A percentile compares a stretch with the other conserved stretches of the same genome.
Conservation (phyloP, 1,140 invertebrate species). For the Frieseomelitta varia region DNA sequence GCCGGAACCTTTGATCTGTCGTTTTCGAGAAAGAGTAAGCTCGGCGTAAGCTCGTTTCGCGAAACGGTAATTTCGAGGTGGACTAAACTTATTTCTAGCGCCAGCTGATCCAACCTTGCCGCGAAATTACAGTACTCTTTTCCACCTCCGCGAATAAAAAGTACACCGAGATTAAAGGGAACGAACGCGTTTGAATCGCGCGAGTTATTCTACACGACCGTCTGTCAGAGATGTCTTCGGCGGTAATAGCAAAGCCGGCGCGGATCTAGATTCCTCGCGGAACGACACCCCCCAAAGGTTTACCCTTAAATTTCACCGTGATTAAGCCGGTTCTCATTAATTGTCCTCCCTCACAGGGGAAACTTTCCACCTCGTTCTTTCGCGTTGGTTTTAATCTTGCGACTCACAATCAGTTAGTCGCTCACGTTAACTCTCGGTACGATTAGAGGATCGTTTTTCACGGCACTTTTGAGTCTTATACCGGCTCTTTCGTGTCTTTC, state of each 20-base stretch:
- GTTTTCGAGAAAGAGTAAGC: background rate
- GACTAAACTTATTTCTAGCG: constrained; percentile 45
- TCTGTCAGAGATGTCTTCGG: constrained; percentile 3
- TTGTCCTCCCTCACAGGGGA: background rate
- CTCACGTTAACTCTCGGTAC: background rate
- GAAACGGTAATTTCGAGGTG: constrained; percentile 39
- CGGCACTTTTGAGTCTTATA: background rate
- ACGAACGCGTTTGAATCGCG: background rate
- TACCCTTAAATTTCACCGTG: constrained; percentile 11
- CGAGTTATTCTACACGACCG: constrained; percentile 19
- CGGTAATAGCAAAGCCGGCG: background rate
- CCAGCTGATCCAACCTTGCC: background rate
- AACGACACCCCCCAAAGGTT: background rate
- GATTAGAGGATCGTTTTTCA: background rate
- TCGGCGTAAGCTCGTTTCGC: constrained; percentile 29
- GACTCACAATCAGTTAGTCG: background rate
- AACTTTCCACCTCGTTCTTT: too few relatives aligned
- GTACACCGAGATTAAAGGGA: constrained; percentile 31
- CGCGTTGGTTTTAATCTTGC: background rate
- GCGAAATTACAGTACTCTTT: constrained; percentile 13
- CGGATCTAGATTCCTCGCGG: background rate
- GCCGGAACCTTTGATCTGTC: constrained; percentile 35
- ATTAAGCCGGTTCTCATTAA: constrained; percentile 1
- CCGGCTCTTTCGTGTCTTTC: too few relatives aligned
- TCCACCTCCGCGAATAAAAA: constrained; percentile 6